Evolutionary conservation across 2,797 vertebrate species (phyloP).

Genomic region (Tenualosa thibaudeaui): DNA sequence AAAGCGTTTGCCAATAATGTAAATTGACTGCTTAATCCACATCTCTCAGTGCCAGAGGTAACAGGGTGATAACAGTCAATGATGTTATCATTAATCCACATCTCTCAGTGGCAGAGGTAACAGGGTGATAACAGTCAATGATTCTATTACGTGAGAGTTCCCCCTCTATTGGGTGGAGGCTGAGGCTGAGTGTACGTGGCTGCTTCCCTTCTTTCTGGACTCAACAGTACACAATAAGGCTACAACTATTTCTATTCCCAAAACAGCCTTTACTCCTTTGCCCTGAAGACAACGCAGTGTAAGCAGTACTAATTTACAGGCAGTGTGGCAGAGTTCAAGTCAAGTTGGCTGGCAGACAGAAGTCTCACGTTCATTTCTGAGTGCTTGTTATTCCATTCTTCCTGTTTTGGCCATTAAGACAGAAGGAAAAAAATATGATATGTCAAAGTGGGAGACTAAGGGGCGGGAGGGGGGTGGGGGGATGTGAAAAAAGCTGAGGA

Average conservation of each 20-base stretch:
- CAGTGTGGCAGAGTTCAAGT: constrained; percentile 30
- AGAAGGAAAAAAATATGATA: constrained; percentile 75
- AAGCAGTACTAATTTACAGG: constrained; percentile 34
- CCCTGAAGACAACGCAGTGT: constrained; percentile 27
- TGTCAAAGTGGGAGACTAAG: constrained; percentile 52
- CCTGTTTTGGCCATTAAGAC: constrained; percentile 72
- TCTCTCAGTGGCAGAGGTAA: constrained; percentile 57
- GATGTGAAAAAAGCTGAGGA: constrained; percentile 5
- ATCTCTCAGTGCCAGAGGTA: constrained; percentile 55
- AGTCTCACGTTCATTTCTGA: constrained; percentile 53
- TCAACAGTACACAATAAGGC: not conserved
- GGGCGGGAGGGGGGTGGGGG: not conserved
- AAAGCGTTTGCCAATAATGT: constrained; percentile 65
- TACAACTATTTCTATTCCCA: not conserved
- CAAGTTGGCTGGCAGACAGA: not conserved
- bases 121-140: constrained; percentile 61
- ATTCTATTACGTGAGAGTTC: constrained; percentile 56
- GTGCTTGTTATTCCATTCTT: constrained; percentile 59
- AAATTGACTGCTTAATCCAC: constrained; percentile 68
- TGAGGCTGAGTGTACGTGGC: constrained; percentile 20
- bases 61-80: constrained; percentile 61
- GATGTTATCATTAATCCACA: constrained; percentile 66
- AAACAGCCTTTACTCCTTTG: not conserved
- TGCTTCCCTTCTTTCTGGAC: not conserved
- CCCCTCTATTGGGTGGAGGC: constrained; percentile 31